Conservation (phyloP, 1,140 invertebrate species). For the Drosophila triauraria region DNA sequence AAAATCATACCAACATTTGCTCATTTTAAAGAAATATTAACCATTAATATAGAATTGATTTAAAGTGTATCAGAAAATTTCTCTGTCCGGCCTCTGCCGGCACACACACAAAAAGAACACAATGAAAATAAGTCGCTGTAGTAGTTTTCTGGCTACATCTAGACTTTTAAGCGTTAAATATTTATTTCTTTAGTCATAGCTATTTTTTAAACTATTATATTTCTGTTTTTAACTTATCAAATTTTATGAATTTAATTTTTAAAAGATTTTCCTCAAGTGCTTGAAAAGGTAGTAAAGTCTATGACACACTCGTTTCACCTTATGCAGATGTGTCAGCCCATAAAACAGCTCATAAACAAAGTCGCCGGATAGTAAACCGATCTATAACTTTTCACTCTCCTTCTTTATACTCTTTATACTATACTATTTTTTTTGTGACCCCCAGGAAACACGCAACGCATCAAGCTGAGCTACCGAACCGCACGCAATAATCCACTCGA, state of each 20-base stretch:
- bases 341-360: conserved; percentile 67
- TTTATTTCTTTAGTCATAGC: too few relatives aligned
- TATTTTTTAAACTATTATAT: too few relatives aligned
- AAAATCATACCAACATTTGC: too few relatives aligned
- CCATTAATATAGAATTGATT: not conserved
- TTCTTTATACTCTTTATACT: not conserved
- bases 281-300: conserved; percentile 4
- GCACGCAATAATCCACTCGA: conserved; percentile 95
- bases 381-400: conserved; percentile 32
- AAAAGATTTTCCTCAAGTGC: not conserved
- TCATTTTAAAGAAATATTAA: too few relatives aligned
- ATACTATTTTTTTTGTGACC: too few relatives aligned
- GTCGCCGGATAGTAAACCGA: conserved; percentile 39
- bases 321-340: conserved; percentile 49
- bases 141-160: too few relatives aligned
- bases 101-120: too few relatives aligned
- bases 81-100: too few relatives aligned
- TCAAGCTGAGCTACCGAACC: conserved; percentile 87
- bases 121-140: not conserved
- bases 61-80: too few relatives aligned
- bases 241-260: not conserved
- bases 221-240: too few relatives aligned
- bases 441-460: conserved; percentile 86
- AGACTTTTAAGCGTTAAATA: too few relatives aligned
- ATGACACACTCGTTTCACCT: conserved; percentile 28